These are phyloP conservation scores for Leuctra nigra DNA, from an alignment of 2,888 invertebrate species.

Conservation along the genomic window DNA sequence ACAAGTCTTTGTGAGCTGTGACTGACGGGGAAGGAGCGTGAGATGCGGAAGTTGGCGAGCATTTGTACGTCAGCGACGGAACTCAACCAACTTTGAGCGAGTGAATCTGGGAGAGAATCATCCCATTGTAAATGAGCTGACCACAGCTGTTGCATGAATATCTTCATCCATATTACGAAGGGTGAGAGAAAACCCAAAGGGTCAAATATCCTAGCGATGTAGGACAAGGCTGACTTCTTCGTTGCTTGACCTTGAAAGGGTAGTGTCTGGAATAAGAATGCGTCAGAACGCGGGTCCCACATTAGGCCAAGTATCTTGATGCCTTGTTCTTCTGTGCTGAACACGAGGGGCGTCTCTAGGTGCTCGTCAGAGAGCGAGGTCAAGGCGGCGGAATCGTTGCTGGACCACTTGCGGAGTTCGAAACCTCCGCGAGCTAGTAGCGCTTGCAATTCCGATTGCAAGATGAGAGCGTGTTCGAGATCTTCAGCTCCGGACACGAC, in stretches of 20 bases:
- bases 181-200: constrained; percentile 24
- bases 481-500: constrained; percentile 26
- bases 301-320: constrained; percentile 28
- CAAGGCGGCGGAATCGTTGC: constrained; percentile 23
- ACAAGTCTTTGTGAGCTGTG: neutral
- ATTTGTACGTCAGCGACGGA: constrained; percentile 1
- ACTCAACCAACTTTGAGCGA: neutral
- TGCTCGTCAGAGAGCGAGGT: constrained; percentile 19
- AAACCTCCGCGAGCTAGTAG: constrained; percentile 28
- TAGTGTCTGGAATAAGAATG: neutral
- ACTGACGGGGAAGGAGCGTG: neutral
- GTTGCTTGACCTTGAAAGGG: constrained; percentile 8
- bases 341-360: constrained; percentile 14
- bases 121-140: constrained; percentile 22
- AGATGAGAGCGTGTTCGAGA: constrained; percentile 24
- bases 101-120: constrained; percentile 10
- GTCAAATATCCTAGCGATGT: constrained; percentile 23
- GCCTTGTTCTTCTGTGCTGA: constrained; percentile 11
- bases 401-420: constrained; percentile 31
- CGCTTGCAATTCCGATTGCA: constrained; percentile 26
- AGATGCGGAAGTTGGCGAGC: constrained; percentile 9
- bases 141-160: constrained; percentile 22
- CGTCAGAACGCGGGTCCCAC: constrained; percentile 26
- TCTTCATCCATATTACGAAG: constrained; percentile 17
- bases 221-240: constrained; percentile 18